These are phyloP conservation scores for Rutilus rutilus DNA, from an alignment of 2,113 vertebrate species.

Conservation along the genomic window DNA sequence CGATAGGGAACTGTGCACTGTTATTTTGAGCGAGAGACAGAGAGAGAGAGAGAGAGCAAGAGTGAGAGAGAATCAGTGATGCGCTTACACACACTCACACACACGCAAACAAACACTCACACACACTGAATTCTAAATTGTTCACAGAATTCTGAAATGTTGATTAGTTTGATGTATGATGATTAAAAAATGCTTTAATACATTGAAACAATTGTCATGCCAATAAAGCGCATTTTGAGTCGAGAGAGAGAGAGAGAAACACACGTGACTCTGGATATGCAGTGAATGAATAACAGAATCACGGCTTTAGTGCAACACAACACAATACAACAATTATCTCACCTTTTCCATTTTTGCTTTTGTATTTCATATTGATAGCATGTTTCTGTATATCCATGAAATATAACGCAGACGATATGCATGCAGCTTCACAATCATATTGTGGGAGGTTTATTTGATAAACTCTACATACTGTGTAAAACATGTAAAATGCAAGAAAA, in stretches of 20 bases:
- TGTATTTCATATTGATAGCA: not conserved
- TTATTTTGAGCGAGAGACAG: conserved; percentile 12
- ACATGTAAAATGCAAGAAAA: no score
- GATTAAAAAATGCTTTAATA: no score
- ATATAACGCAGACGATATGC: not conserved
- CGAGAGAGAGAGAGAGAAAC: not conserved
- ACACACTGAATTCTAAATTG: no score
- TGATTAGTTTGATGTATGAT: no score
- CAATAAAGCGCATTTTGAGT: no score
- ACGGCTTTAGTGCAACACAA: not conserved
- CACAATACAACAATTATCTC: not conserved
- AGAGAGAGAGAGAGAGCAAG: not conserved
- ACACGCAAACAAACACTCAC: no score
- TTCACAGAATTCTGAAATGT: no score
- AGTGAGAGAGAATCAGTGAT: not conserved
- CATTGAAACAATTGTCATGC: no score
- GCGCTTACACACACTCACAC: no score
- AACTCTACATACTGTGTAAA: no score
- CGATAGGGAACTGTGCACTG: not conserved
- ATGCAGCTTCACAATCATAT: not conserved
- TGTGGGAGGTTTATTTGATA: not conserved
- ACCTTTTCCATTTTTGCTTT: not conserved
- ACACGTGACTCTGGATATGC: not conserved
- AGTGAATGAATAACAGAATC: not conserved
- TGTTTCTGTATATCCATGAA: not conserved